Percentiles rank a stretch among this genome's conserved stretches.
Conservation (phyloP, 2,113 vertebrate species). For the Ameiurus melas region DNA sequence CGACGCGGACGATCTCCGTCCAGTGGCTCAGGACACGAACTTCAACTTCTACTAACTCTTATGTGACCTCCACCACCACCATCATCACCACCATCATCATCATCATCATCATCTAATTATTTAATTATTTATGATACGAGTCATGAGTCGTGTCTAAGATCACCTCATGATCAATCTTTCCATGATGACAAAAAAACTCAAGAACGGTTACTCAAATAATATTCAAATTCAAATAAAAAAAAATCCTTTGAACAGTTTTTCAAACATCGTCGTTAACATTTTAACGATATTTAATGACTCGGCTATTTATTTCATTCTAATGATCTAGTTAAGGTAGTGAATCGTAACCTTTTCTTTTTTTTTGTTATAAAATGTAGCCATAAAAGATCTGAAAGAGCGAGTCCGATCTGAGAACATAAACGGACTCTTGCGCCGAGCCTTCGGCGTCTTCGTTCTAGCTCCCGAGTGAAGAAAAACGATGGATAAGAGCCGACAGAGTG, state of each 20-base stretch:
- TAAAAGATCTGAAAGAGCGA: neutral
- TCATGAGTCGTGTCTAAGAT: no score
- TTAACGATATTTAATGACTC: neutral
- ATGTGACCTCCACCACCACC: neutral
- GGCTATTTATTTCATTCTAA: neutral
- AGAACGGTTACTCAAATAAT: neutral
- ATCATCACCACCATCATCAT: neutral
- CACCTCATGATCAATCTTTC: neutral
- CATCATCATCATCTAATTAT: no score
- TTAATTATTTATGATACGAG: no score
- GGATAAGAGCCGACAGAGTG: neutral
- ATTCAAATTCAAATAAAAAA: no score
- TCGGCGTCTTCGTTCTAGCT: neutral
- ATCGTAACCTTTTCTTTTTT: neutral
- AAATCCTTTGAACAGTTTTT: neutral
- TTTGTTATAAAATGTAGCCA: no score
- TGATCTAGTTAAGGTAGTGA: neutral
- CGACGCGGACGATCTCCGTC: neutral
- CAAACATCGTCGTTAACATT: neutral
- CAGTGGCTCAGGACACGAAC: no score
- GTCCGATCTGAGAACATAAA: neutral
- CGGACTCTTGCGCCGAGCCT: neutral
- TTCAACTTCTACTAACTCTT: neutral
- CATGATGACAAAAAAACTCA: neutral
- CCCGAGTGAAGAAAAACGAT: neutral